A percentile compares a stretch with the other conserved stretches of the same genome.
These are phyloP conservation scores for Bucco capensis DNA, from an alignment of 2,113 vertebrate genomes.

Conservation along the genomic window DNA sequence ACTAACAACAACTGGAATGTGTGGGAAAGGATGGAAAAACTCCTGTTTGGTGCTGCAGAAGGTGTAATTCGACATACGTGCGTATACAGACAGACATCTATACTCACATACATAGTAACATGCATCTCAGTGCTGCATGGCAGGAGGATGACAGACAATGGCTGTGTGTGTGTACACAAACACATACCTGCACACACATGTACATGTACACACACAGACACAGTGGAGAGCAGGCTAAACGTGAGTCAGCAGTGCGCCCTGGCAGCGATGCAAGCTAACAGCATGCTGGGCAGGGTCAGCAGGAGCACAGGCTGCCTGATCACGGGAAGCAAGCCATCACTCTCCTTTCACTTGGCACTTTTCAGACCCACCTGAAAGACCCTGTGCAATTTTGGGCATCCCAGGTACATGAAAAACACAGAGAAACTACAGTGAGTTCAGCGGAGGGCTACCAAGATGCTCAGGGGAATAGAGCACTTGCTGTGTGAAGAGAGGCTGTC, in stretches of 20 bases:
- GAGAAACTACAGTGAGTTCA: background rate
- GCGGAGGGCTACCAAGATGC: background rate
- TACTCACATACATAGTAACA: accelerated
- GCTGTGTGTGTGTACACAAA: accelerated
- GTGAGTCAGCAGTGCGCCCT: background rate
- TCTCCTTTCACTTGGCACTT: background rate
- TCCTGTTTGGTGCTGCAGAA: background rate
- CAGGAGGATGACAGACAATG: accelerated
- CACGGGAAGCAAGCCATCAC: accelerated
- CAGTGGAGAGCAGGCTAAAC: background rate
- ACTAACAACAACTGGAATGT: background rate
- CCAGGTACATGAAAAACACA: background rate
- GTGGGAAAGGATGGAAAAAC: background rate
- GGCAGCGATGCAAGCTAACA: background rate
- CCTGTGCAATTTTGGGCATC: background rate
- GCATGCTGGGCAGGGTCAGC: accelerated
- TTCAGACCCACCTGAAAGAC: background rate
- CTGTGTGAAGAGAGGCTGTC: background rate
- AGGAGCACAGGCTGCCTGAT: background rate
- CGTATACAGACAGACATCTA: accelerated
- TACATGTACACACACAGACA: background rate
- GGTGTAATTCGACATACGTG: accelerated
- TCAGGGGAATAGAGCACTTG: background rate
- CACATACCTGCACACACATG: accelerated
- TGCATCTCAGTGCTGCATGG: background rate